Base-by-base conservation (phyloP, 1,140 invertebrate species). In the Plectrocnemia conspersa region DNA sequence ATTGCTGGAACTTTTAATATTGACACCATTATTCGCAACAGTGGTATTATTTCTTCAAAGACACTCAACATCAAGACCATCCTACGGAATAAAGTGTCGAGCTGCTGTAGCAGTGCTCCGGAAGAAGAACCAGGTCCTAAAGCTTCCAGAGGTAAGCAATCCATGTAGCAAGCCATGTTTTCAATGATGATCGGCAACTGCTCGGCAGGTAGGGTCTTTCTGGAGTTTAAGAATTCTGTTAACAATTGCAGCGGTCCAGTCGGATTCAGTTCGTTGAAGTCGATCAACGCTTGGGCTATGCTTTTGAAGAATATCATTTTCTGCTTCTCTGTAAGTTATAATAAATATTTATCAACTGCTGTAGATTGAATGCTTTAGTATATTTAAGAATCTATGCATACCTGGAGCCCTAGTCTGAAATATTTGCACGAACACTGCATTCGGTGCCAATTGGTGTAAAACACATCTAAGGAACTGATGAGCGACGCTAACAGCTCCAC, bases 381-480 rank as follows among this genome's bases (percentile, higher is more conserved):
- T 32, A 9, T 9, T 32, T 41, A 19, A 33, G 16, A 33, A 16
- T 22, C 1, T 52, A 18, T 32, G 49, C 27, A 64, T 71, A 91
- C 88, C 87, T 62, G 85, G 83, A 58, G 89, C 82, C 66, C 89
- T 82, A 13, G 90, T 91, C 74, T 95, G 85, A 70, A 98, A 98
- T 62, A 99, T 85, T 77, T 98, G 95, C 47, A 92, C 77, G 70
- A 98, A 98, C 46, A 99, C 88, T 52, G 93, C 93, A 73, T 97
- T 95, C 0, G 93, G 92, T 9, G 93, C 91, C 21, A 99, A 73
- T 72, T 98, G 95, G 73, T 99, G 95, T 24, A 99, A 78, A 47
- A 95, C 87, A 70, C 96, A 98, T 61, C 97, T 82, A 33, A 99
- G 76, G 74, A 99, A 97, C 72, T 99, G 97, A 70, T 95, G 86